These are phyloP conservation scores for Stylophora pistillata DNA, from an alignment of 64 coral and sea anemone genomes.

Conservation along the genomic window DNA sequence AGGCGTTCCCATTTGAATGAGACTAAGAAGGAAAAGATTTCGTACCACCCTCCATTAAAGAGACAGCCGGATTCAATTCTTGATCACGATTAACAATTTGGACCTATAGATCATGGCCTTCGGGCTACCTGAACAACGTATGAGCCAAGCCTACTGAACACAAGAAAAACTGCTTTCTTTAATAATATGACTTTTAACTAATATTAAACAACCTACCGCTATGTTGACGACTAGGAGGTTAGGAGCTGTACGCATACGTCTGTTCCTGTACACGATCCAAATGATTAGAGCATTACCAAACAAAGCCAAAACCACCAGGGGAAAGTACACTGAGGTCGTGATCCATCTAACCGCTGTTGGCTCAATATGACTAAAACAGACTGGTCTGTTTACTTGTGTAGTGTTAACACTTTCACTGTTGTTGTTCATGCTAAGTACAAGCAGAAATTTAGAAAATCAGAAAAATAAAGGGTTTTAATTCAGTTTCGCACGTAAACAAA, in stretches of 20 bases:
- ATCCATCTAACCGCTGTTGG: background rate
- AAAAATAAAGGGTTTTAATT: background rate
- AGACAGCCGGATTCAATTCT: too few relatives aligned
- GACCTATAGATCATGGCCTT: too few relatives aligned
- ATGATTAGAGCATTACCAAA: slow-evolving; percentile 41
- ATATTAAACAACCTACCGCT: slow-evolving; percentile 39
- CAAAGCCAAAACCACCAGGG: slow-evolving; percentile 13
- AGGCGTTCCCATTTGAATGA: too few relatives aligned
- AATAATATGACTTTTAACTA: too few relatives aligned
- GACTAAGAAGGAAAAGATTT: too few relatives aligned
- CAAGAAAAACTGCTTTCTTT: too few relatives aligned
- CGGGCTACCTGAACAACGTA: too few relatives aligned
- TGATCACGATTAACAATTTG: too few relatives aligned
- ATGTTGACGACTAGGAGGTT: slow-evolving; percentile 59
- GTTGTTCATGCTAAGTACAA: background rate
- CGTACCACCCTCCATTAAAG: too few relatives aligned
- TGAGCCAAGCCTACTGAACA: too few relatives aligned
- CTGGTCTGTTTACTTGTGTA: background rate
- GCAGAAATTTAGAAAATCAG: background rate
- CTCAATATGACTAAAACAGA: background rate
- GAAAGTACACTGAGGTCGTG: background rate
- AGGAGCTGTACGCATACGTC: slow-evolving; percentile 25
- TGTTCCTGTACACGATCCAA: slow-evolving; percentile 38
- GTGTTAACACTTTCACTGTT: slow-evolving; percentile 1
- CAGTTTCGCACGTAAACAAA: background rate